Percentiles rank a stretch among this genome's conserved stretches.
phyloP scores from a whole-genome alignment of 2,797 vertebrate species.

The Fringilla coelebs region DNA sequence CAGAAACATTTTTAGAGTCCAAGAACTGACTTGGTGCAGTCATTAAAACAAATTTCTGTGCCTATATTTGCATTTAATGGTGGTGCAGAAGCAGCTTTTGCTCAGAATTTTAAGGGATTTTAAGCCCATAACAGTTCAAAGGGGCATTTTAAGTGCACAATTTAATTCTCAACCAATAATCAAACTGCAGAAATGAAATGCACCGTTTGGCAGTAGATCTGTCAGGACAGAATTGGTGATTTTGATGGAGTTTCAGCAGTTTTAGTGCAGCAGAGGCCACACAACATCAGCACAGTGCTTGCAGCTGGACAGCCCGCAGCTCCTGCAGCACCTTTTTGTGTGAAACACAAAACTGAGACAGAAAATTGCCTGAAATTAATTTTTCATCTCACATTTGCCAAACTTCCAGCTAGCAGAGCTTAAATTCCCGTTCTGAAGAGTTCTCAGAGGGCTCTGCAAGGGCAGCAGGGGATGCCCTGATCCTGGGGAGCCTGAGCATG shows the following conservation, averaged over 20 bases:
- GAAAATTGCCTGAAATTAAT: background rate
- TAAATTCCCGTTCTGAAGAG: rapidly evolving
- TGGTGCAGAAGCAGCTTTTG: background rate
- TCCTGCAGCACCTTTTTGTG: background rate
- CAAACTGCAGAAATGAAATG: background rate
- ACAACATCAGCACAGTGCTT: background rate
- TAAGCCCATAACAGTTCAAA: rapidly evolving
- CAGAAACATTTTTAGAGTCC: background rate
- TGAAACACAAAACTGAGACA: background rate
- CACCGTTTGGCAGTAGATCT: background rate
- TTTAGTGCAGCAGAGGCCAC: background rate
- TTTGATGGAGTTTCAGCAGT: background rate
- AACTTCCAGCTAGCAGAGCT: background rate
- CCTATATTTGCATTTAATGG: too few species aligned
- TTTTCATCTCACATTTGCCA: background rate
- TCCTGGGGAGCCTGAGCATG: background rate
- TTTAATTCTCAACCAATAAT: background rate
- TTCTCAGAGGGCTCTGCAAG: background rate
- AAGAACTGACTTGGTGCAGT: too few species aligned
- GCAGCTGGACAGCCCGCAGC: background rate
- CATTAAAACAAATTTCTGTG: too few species aligned
- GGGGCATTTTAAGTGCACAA: background rate
- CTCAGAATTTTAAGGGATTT: background rate
- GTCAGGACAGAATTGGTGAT: rapidly evolving
- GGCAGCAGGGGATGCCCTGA: background rate